A percentile compares a stretch with the other conserved stretches of the same genome.
phyloP scores from a whole-genome alignment of 2,113 vertebrate genomes.

The Dicrurus megarhynchus region DNA sequence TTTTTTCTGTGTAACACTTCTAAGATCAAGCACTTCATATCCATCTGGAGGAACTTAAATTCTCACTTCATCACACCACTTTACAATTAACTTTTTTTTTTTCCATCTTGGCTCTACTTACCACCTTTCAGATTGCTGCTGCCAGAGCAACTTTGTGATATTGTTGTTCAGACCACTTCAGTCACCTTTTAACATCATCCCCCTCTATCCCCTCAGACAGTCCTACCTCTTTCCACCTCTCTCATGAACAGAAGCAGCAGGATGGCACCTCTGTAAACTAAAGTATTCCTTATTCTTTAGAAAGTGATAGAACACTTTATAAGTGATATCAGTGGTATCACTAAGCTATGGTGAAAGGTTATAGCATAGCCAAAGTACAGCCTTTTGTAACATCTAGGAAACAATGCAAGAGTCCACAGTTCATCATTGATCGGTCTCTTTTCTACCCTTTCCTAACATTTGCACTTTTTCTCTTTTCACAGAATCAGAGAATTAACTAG shows the following conservation, averaged over 20 bases:
- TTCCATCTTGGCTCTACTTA: not conserved
- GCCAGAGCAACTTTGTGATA: not conserved
- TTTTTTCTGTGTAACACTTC: not conserved
- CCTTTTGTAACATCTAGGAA: not conserved
- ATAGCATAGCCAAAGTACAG: not conserved
- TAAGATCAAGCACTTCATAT: not conserved
- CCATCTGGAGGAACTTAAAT: not conserved
- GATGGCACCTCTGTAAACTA: not conserved
- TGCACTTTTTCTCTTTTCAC: not conserved
- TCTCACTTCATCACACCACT: not conserved
- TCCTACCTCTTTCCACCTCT: not conserved
- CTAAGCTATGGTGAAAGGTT: not conserved
- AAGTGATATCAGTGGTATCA: not conserved
- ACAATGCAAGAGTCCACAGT: not conserved
- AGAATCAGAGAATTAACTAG: not conserved
- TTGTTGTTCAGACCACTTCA: not conserved
- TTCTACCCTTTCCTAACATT: not conserved
- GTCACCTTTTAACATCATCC: not conserved
- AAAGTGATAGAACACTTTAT: not conserved
- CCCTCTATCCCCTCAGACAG: not conserved
- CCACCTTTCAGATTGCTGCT: not conserved
- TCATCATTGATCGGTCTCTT: not conserved
- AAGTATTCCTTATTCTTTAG: not conserved
- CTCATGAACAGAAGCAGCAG: not conserved
- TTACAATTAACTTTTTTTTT: not conserved